Evolutionary conservation across 2,113 vertebrate species (phyloP), one percentile per base, ranked within the genome.

Genomic region (Heterotilapia buettikoferi): DNA sequence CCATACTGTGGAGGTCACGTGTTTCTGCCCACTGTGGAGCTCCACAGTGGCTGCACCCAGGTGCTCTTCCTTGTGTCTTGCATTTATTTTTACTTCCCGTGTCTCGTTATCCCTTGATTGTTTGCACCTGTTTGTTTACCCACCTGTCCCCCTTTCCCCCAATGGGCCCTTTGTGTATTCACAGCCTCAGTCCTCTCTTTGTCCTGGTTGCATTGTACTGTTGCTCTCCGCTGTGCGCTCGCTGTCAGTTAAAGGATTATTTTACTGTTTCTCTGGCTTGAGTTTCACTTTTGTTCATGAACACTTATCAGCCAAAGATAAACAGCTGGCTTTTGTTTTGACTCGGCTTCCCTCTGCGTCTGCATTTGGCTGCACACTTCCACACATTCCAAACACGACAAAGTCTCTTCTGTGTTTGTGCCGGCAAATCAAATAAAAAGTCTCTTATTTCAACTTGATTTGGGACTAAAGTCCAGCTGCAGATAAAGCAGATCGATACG

Each of bases 1-100:
- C 26, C 26, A 6, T 61, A 31, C 26, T 31, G 14, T 19, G 8
- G 26, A 10, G 29, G 29, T 33, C 29, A 10, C 1, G 0, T 63
- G 59, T 10, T n/a, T 36, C 31, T 33, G 33, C 19, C 33, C 2
- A 31, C 57, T 18, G 57, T 61, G 57, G 57, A 61, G 57, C 57
- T 61, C 57, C 57, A 61, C 56, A 57, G 6, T 57, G 54, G 54
- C 54, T 26, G 54, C 59, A 63, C 3, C 31, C 61, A 36, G 6
- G 9, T 59, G 1, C 7, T 16, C 56, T 29, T 3, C 13, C 54
- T 7, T 66, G 61, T 38, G 31, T 38, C 33, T 12, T 38, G 0
- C 31, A n/a, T 66, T 66, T 66, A 38, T 66, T 66, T 66, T 38
- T n/a, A 36, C 10, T 61, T 61, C 29, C 57, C 1, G 5, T 31